A percentile compares a stretch with the other conserved stretches of the same genome.
These are phyloP conservation scores for Meiosimyza decipiens DNA, from an alignment of 2,888 invertebrate genomes.

Conservation along the genomic window DNA sequence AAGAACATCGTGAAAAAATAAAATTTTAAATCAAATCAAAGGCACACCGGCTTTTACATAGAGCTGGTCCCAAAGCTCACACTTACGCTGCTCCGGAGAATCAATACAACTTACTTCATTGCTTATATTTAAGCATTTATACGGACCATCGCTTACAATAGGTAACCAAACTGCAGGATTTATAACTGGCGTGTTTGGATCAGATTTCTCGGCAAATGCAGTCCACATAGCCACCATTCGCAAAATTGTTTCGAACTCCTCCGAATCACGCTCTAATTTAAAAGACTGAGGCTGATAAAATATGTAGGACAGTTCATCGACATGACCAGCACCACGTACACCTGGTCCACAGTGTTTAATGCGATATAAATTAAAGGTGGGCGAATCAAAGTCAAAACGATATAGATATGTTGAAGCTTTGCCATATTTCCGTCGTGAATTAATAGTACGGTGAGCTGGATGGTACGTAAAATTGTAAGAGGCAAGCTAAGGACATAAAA, in stretches of 20 bases:
- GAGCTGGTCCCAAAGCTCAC: constrained; percentile 49
- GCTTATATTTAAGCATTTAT: constrained; percentile 57
- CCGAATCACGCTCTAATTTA: constrained; percentile 47
- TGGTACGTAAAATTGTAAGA: constrained; percentile 55
- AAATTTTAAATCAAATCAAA: no score
- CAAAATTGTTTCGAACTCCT: constrained; percentile 58
- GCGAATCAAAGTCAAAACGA: constrained; percentile 62
- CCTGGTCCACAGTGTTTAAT: constrained; percentile 49
- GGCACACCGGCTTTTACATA: no score
- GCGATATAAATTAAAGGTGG: constrained; percentile 58
- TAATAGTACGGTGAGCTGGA: constrained; percentile 51
- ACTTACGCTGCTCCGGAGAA: constrained; percentile 54
- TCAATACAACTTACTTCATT: constrained; percentile 52
- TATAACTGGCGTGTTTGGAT: constrained; percentile 56
- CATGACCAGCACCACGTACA: constrained; percentile 59
- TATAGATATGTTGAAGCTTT: constrained; percentile 58
- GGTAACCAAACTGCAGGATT: constrained; percentile 52
- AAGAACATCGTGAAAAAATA: no score
- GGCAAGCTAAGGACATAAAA: constrained; percentile 42
- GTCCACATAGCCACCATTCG: constrained; percentile 61
- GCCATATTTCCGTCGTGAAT: constrained; percentile 51
- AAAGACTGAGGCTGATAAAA: constrained; percentile 55
- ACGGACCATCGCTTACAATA: constrained; percentile 36
- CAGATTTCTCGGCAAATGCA: constrained; percentile 56
- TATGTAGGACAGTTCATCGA: constrained; percentile 61